These are phyloP conservation scores for Trichechus manatus DNA, from an alignment of 2,113 vertebrate species.

Conservation along the genomic window DNA sequence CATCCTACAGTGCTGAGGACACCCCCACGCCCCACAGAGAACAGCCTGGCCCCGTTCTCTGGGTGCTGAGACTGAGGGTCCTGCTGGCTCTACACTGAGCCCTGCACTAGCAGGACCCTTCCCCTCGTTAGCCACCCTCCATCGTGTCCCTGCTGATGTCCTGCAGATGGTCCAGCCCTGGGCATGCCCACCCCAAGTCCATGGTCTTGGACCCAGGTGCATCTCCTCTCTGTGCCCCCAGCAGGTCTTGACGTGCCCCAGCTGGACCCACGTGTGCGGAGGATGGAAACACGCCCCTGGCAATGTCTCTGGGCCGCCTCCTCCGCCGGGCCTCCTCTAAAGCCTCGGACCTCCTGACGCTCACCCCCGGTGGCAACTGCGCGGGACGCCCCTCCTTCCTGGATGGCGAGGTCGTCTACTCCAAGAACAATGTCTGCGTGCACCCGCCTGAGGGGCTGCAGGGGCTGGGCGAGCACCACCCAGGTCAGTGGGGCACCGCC, in stretches of 20 bases:
- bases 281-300: constrained; percentile 92
- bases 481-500: constrained; percentile 90
- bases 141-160: fast-evolving
- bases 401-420: constrained; percentile 97
- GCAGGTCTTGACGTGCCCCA: constrained; percentile 74
- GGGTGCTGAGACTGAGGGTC: fast-evolving
- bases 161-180: neutral
- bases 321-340: constrained; percentile 97
- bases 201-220: fast-evolving
- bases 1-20: neutral
- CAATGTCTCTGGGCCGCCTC: constrained; percentile 99
- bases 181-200: neutral
- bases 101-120: neutral
- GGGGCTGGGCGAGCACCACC: constrained; percentile 94
- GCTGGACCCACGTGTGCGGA: constrained; percentile 86
- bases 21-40: neutral
- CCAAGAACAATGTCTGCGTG: constrained; percentile 99
- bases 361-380: constrained; percentile 86
- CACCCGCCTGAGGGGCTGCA: constrained; percentile 95
- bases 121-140: fast-evolving
- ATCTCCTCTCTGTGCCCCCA: neutral
- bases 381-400: constrained; percentile 86
- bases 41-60: fast-evolving
- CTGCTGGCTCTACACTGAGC: fast-evolving
- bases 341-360: constrained; percentile 97